Evolutionary conservation across 2,888 invertebrate genomes (phyloP).

Genomic region (Lathronympha strigana): DNA sequence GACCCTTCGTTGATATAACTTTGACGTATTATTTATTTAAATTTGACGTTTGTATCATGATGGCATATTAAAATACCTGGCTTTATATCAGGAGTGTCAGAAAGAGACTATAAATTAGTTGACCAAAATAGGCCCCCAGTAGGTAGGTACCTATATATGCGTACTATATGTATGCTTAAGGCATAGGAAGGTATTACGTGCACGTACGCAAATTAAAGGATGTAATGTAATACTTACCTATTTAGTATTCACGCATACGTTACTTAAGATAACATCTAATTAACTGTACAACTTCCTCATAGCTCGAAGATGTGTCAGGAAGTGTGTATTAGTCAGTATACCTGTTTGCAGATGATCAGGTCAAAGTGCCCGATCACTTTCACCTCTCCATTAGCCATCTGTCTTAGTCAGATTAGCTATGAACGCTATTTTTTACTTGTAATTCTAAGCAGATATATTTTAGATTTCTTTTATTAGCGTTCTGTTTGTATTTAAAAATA

Average conservation of each 20-base stretch:
- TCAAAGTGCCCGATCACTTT: conserved; percentile 70
- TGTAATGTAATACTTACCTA: not conserved
- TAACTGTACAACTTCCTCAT: conserved; percentile 25
- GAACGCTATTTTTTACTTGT: conserved; percentile 67
- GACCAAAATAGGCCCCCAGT: too few species aligned
- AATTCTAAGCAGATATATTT: conserved; percentile 5
- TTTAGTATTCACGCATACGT: conserved; percentile 19
- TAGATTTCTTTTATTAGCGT: conserved; percentile 12
- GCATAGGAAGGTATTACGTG: too few species aligned
- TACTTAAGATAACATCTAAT: conserved; percentile 31
- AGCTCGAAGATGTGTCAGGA: conserved; percentile 33
- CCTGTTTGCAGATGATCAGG: conserved; percentile 49
- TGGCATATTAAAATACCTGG: not conserved
- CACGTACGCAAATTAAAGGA: not conserved
- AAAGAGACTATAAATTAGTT: too few species aligned
- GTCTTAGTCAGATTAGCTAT: conserved; percentile 72
- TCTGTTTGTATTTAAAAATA: not conserved
- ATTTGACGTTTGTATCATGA: not conserved
- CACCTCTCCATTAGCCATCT: conserved; percentile 74
- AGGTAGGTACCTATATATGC: too few species aligned
- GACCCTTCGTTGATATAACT: not conserved
- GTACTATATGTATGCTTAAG: too few species aligned
- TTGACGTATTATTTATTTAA: not conserved
- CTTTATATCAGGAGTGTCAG: not conserved
- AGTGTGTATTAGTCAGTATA: conserved; percentile 18